Conservation (phyloP, 2,888 invertebrate species). For the Ceramica pisi region DNA sequence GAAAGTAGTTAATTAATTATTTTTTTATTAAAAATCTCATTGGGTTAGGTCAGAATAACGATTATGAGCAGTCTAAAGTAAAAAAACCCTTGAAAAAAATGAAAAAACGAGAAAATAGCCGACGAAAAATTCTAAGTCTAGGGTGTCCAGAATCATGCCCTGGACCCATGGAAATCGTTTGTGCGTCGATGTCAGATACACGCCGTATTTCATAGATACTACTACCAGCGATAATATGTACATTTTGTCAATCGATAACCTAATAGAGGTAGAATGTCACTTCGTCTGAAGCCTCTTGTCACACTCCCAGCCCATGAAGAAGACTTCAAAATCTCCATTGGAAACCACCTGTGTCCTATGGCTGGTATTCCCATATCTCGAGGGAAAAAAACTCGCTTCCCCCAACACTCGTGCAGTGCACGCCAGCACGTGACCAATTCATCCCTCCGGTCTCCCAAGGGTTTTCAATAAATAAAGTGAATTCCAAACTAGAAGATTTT, state of each 20-base stretch:
- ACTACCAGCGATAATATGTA: neutral
- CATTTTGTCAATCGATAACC: neutral
- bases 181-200: too few relatives aligned
- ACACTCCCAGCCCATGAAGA: neutral
- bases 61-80: too few relatives aligned
- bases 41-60: too few relatives aligned
- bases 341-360: neutral
- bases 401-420: conserved; percentile 14
- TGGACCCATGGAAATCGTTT: too few relatives aligned
- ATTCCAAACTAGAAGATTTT: conserved; percentile 4
- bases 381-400: conserved; percentile 3
- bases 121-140: too few relatives aligned
- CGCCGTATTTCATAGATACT: too few relatives aligned
- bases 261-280: neutral
- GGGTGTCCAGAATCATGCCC: too few relatives aligned
- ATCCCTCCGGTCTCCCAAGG: conserved; percentile 9
- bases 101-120: too few relatives aligned
- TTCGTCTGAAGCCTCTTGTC: neutral
- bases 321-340: neutral
- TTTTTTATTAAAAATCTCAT: too few relatives aligned
- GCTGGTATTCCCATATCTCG: conserved; percentile 1
- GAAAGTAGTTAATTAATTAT: too few relatives aligned
- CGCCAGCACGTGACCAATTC: conserved; percentile 26
- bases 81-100: too few relatives aligned
- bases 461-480: conserved; percentile 26